Base-by-base conservation (phyloP, 2,888 invertebrate species). In the Harpagoxenus sublaevis region DNA sequence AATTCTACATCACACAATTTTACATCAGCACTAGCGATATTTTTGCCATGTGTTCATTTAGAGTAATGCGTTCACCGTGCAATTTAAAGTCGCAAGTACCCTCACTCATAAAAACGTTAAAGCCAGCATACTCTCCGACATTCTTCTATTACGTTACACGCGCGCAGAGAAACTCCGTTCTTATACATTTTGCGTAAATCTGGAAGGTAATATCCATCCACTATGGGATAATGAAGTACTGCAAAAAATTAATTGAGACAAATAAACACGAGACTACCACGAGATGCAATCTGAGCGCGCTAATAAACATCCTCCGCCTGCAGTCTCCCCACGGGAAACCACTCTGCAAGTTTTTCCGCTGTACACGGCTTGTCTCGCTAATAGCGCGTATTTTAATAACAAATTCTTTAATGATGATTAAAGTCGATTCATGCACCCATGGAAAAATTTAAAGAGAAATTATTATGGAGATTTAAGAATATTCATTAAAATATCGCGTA, bases 161-260 rank as follows among this genome's bases (percentile, higher is more conserved):
- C 15, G 12, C n/a, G 55, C 28, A 39, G 28, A 73, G 10, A 77
- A 23, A 23, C 45, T 8, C 31, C 45, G 39, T 55, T 68, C 57
- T 68, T 68, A 57, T 68, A 57, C 15, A 68, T 78, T 78, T 31
- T 42, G 28, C 45, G 55, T 78, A 78, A 78, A 78, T 68, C 55
- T 78, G 39, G n/a, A 10, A 68, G 45, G 15, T 66, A 42, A 63
- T 78, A 55, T 55, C 45, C 55, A 55, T 57, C 68, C 45, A 68
- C 45, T 68, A 42, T 31, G 45, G 68, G 35, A 68, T 68, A 78
- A 68, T 68, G 31, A 78, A 78, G 55, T 57, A 31, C 28, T 3
- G 45, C 57, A 78, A 68, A 78, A 78, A 78, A 68, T 57, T 78
- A 78, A 78, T 78, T 68, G 78, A 78, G 68, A 68, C 68, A 68